These are phyloP conservation scores for Triplophysa yarkandensis DNA, from an alignment of 2,797 vertebrate genomes.

Conservation along the genomic window DNA sequence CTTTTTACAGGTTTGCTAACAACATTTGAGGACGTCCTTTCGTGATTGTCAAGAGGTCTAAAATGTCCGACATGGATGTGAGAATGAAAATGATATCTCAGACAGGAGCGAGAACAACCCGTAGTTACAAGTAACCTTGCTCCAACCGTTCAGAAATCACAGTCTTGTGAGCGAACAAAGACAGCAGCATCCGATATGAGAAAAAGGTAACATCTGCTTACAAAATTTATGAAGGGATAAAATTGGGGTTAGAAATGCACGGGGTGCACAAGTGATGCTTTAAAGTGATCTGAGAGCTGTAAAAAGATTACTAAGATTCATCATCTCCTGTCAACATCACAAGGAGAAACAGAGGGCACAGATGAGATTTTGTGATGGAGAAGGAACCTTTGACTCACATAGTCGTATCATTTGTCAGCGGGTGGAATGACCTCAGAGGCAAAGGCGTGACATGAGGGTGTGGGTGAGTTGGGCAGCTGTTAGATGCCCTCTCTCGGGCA, in stretches of 20 bases:
- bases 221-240: slow-evolving; percentile 14
- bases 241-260: slow-evolving; percentile 2
- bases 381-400: slow-evolving; percentile 16
- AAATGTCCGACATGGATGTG: not conserved
- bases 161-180: not conserved
- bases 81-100: slow-evolving; percentile 21
- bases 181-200: slow-evolving; percentile 1
- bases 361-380: slow-evolving; percentile 19
- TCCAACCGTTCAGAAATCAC: slow-evolving; percentile 15
- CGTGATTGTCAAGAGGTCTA: not conserved
- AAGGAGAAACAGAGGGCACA: slow-evolving; percentile 26
- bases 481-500: slow-evolving; percentile 3
- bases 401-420: slow-evolving; percentile 19
- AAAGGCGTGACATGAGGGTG: slow-evolving; percentile 28
- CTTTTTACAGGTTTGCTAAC: not conserved
- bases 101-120: slow-evolving; percentile 18
- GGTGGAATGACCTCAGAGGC: slow-evolving; percentile 9
- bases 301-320: slow-evolving; percentile 12
- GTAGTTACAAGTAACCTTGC: slow-evolving; percentile 23
- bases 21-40: not conserved
- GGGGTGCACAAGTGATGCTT: slow-evolving; percentile 21
- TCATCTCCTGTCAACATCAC: slow-evolving; percentile 26
- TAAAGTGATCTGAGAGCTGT: slow-evolving; percentile 24
- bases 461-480: slow-evolving; percentile 14
- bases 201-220: slow-evolving; percentile 9